Conservation (phyloP, 2,113 vertebrate species). For the Fregata magnificens region DNA sequence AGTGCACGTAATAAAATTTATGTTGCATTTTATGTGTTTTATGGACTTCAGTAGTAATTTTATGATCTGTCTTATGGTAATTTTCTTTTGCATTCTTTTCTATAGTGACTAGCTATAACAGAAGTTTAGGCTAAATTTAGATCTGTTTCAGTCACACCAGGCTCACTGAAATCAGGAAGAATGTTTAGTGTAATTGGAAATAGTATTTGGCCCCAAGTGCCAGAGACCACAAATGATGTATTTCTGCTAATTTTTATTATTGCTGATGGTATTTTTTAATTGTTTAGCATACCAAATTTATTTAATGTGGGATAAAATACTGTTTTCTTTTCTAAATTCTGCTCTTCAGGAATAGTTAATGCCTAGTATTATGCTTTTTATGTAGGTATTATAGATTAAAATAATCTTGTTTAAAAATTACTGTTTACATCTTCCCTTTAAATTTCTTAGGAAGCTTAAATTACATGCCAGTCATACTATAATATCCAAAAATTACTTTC, state of each 20-base stretch:
- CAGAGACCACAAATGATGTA: background rate
- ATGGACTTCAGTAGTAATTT: conserved; percentile 47
- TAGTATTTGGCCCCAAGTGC: background rate
- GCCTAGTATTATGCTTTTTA: conserved; percentile 53
- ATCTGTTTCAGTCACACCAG: background rate
- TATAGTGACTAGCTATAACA: background rate
- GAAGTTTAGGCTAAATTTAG: conserved; percentile 13
- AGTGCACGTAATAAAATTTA: conserved; percentile 50
- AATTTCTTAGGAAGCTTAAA: conserved; percentile 74
- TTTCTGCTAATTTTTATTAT: conserved; percentile 45
- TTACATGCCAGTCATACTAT: conserved; percentile 71
- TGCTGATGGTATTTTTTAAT: conserved; percentile 5
- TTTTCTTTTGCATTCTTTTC: conserved; percentile 57
- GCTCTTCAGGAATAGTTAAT: conserved; percentile 54
- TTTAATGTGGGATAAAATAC: conserved; percentile 54
- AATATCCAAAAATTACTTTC: conserved; percentile 78
- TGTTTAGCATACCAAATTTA: conserved; percentile 45
- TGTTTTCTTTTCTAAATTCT: conserved; percentile 41
- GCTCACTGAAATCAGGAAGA: background rate
- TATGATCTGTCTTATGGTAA: conserved; percentile 36
- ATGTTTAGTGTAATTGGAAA: background rate
- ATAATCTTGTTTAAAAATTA: conserved; percentile 73
- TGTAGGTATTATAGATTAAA: conserved; percentile 64
- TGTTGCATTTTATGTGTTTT: conserved; percentile 45
- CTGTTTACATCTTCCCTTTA: conserved; percentile 73